Evolutionary conservation across 2,888 invertebrate genomes (phyloP).

Genomic region (Lysandra bellargus): DNA sequence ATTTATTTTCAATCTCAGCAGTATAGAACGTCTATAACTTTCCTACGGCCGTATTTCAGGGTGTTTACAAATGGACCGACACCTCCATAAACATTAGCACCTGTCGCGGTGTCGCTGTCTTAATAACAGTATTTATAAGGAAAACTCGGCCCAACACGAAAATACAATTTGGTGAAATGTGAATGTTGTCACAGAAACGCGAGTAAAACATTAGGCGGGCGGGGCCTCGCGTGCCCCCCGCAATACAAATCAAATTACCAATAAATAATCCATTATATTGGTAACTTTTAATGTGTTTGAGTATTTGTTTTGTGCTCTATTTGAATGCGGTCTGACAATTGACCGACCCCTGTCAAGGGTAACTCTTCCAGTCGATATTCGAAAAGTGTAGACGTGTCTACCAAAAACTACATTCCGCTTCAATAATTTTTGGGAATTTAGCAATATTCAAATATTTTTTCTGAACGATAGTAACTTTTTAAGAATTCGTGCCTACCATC

Average conservation of each 20-base stretch:
- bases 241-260: constrained; percentile 57
- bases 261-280: constrained; percentile 47
- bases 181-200: constrained; percentile 76
- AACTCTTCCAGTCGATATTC: background rate
- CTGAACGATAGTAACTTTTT: background rate
- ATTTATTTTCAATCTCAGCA: background rate
- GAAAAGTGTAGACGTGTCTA: background rate
- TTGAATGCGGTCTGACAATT: constrained; percentile 22
- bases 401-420: background rate
- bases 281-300: constrained; percentile 35
- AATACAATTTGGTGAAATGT: constrained; percentile 79
- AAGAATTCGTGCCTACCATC: background rate
- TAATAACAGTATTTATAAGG: constrained; percentile 81
- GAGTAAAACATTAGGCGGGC: constrained; percentile 73
- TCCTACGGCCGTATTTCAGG: background rate
- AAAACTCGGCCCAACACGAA: constrained; percentile 77
- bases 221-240: constrained; percentile 57
- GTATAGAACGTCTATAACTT: background rate
- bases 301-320: constrained; percentile 29
- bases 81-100: constrained; percentile 71
- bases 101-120: constrained; percentile 73
- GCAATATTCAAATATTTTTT: background rate
- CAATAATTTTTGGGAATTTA: background rate
- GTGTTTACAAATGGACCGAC: constrained; percentile 67
- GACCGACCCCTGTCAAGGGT: background rate